Conservation (phyloP, 2,113 vertebrate genomes). For the Spilogale gracilis region DNA sequence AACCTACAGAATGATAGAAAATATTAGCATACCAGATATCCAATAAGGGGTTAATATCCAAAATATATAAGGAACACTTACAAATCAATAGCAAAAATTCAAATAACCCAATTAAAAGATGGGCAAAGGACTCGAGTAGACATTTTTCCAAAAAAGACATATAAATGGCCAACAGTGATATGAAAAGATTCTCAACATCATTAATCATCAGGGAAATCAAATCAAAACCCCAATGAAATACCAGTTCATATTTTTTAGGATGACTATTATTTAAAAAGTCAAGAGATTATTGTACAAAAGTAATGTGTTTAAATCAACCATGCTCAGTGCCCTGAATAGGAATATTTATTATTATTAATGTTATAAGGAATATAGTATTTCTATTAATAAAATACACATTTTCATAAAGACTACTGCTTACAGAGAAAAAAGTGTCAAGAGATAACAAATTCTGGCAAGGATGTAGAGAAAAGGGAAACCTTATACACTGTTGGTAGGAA, state of each 20-base stretch:
- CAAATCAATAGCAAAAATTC: not conserved
- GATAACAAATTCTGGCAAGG: not conserved
- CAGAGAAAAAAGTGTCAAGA: not conserved
- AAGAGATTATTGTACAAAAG: not conserved
- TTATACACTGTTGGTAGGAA: not conserved
- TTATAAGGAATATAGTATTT: not conserved
- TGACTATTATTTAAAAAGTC: not conserved
- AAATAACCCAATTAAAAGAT: not conserved
- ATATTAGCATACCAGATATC: not conserved
- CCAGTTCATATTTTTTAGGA: not conserved
- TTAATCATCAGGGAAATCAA: not conserved
- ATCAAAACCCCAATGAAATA: not conserved
- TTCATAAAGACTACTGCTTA: slow-evolving; percentile 26
- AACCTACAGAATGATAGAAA: not conserved
- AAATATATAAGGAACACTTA: not conserved
- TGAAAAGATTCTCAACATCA: not conserved
- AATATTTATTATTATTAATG: not conserved
- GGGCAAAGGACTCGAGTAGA: not conserved
- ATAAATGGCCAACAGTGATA: not conserved
- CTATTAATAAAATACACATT: not conserved
- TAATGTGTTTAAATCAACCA: not conserved
- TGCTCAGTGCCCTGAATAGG: not conserved
- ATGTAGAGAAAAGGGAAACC: not conserved
- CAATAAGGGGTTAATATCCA: not conserved
- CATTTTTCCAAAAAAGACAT: not conserved